Conservation (phyloP, 2,797 vertebrate genomes). For the Crenichthys baileyi region DNA sequence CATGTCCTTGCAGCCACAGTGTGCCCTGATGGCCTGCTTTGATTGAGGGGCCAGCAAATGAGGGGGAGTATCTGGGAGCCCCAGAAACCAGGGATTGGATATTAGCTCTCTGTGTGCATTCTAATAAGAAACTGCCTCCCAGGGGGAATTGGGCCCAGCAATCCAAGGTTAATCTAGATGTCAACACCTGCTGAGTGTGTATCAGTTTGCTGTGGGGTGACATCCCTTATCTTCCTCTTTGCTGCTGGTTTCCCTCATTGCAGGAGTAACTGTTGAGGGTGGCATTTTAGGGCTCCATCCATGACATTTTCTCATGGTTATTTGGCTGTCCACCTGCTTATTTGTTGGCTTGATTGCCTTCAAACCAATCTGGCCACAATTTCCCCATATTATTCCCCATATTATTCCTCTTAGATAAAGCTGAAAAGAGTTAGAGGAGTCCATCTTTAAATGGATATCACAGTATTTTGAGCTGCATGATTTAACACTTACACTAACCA, state of each 20-base stretch:
- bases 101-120: constrained; percentile 75
- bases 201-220: constrained; percentile 85
- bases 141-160: constrained; percentile 77
- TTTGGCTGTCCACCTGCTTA: constrained; percentile 55
- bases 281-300: constrained; percentile 49
- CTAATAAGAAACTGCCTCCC: constrained; percentile 83
- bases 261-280: constrained; percentile 68
- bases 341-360: constrained; percentile 49
- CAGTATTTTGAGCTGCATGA: neutral
- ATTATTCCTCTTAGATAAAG: constrained; percentile 12
- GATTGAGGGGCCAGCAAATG: constrained; percentile 65
- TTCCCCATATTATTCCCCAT: neutral
- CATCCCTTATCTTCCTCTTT: constrained; percentile 63
- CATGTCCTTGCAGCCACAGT: constrained; percentile 39
- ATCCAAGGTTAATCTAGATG: constrained; percentile 93
- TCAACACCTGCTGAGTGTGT: constrained; percentile 86
- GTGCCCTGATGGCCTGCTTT: constrained; percentile 53
- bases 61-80: constrained; percentile 62
- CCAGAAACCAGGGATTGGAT: constrained; percentile 61
- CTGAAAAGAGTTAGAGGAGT: constrained; percentile 10
- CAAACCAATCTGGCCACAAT: constrained; percentile 17
- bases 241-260: constrained; percentile 80
- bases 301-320: constrained; percentile 48
- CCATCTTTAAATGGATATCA: neutral
- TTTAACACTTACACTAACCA: neutral